Conservation (phyloP, 2,888 invertebrate genomes). For the Hermaeophaga mercurialis region DNA sequence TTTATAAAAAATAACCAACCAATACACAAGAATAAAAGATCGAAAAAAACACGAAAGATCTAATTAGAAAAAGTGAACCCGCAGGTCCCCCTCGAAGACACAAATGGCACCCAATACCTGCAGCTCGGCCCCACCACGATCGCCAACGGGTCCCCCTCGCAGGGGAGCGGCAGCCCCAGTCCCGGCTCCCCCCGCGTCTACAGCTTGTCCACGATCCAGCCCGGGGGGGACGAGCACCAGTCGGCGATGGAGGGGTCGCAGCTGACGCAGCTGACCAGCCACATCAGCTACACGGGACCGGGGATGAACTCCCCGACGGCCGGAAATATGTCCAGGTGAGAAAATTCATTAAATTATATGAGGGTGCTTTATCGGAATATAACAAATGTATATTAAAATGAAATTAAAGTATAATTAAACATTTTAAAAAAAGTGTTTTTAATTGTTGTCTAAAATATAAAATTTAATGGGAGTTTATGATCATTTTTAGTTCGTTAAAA, state of each 20-base stretch:
- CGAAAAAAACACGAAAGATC: no score
- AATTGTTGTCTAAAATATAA: no score
- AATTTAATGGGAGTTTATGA: no score
- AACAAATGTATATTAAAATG: no score
- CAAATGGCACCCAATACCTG: slow-evolving; percentile 49
- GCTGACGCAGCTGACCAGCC: slow-evolving; percentile 53
- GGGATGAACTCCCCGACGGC: slow-evolving; percentile 29
- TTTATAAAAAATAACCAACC: no score
- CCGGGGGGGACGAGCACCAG: slow-evolving; percentile 45
- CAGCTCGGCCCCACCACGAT: slow-evolving; percentile 49
- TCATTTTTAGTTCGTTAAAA: no score
- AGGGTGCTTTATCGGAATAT: no score
- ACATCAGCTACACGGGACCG: slow-evolving; percentile 52
- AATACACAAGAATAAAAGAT: no score
- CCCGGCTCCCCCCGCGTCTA: slow-evolving; percentile 47
- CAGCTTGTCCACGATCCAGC: slow-evolving; percentile 35
- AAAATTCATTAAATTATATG: no score
- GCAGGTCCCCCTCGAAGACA: slow-evolving; percentile 49
- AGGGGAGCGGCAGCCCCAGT: slow-evolving; percentile 52
- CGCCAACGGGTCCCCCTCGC: slow-evolving; percentile 50
- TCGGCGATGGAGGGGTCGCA: slow-evolving; percentile 47
- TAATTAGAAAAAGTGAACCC: no score
- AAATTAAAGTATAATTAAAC: no score
- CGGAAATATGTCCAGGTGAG: slow-evolving; percentile 28
- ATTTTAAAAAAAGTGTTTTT: no score